A percentile compares a stretch with the other conserved stretches of the same genome.
phyloP scores from a whole-genome alignment of 1,140 invertebrate genomes.

The Ostrea edulis region DNA sequence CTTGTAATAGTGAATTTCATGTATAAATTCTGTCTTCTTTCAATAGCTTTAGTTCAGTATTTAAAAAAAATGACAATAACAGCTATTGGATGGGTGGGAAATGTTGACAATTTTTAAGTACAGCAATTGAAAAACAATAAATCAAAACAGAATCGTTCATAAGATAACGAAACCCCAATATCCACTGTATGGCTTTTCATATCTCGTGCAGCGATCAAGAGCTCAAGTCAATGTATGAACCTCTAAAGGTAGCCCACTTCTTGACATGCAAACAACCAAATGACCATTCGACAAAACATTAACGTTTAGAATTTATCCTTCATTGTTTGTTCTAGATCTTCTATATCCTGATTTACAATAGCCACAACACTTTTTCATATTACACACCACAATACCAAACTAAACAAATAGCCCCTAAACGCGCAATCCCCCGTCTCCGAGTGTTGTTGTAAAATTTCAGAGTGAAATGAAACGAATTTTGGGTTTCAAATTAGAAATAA shows the following conservation, averaged over 20 bases:
- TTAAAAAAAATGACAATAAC: no score
- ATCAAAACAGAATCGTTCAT: neutral
- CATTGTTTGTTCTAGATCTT: neutral
- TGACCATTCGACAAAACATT: neutral
- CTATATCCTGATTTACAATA: conserved; percentile 9
- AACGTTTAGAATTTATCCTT: neutral
- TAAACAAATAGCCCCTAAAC: neutral
- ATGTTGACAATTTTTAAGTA: no score
- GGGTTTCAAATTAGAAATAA: neutral
- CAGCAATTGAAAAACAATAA: no score
- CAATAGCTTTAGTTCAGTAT: no score
- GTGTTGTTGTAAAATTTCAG: conserved; percentile 5
- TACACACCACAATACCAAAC: neutral
- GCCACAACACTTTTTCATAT: neutral
- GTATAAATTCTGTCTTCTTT: no score
- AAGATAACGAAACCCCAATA: neutral
- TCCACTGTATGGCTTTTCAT: neutral
- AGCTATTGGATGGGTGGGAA: no score
- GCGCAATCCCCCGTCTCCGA: neutral
- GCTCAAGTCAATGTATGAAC: neutral
- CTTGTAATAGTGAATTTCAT: no score
- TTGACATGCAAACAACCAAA: conserved; percentile 5
- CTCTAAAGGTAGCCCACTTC: neutral
- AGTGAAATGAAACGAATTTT: conserved; percentile 11
- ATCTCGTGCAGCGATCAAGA: neutral